Base-by-base conservation (phyloP, 2,888 invertebrate species). In the Platycheirus albimanus region DNA sequence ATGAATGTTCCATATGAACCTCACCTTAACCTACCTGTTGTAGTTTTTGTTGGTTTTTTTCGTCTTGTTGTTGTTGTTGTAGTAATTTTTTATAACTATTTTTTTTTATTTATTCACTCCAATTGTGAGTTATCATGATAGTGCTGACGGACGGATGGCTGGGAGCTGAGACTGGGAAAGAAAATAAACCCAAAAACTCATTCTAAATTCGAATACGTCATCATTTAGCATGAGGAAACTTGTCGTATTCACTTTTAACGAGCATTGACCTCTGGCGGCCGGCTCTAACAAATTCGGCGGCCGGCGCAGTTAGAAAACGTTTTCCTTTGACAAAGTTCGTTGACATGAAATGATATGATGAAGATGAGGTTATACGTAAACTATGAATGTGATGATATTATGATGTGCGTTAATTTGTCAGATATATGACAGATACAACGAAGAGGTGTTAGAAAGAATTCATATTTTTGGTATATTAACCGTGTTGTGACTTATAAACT, bases 211-310 rank as follows among this genome's bases (percentile, higher is more conserved):
- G 11, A 51, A 71, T 64, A 81, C 80, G 80, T 81, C 76, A 80
- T 80, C 64, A 49, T 80, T 80, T 75, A 63, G 63, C 75, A 80
- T 49, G 36, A 75, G 74, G 67, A 80, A 80, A 69, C 79, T 47
- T 45, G 24, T 83, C 71, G 81, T 83, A 83, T 83, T 83, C 81
- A 83, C 81, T 83, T 83, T 83, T 83, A 83, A 38, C 81, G 81
- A 69, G 61, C 72, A 6, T 67, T 77, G 77, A 83, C 71, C 81
- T 15, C 8, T 8, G n/a, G 13, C 5, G 1, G 20, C 43, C 15
- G 58, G 24, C 13, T 45, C 71, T 63, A 76, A 61, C 11, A 10
- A 77, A 56, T 71, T 81, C 77, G 72, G 69, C 63, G 24, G 69
- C 74, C 56, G 66, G 61, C 20, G 67, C 63, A 56, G 54, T 63